A percentile compares a stretch with the other conserved stretches of the same genome.
Conservation (phyloP, 35 echinoderm and acorn worm species). For the Amphiura filiformis region DNA sequence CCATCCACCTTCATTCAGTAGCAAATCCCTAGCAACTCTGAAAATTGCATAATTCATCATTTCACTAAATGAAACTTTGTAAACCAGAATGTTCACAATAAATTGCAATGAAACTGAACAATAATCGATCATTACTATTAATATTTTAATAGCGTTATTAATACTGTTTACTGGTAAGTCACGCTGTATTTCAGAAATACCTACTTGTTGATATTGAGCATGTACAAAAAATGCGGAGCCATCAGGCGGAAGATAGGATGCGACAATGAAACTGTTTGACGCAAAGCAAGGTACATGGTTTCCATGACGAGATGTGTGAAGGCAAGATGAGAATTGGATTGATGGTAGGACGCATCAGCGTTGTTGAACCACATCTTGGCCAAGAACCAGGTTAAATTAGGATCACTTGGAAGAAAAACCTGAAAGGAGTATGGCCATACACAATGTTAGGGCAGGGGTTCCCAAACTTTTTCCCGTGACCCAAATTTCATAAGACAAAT, state of each 20-base stretch:
- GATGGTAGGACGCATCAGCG: constrained; percentile 58
- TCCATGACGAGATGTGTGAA: constrained; percentile 72
- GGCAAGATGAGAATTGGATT: constrained; percentile 64
- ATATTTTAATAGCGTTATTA: too few species aligned
- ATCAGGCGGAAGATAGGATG: constrained; percentile 73
- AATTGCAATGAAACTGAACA: too few species aligned
- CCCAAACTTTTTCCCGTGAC: too few species aligned
- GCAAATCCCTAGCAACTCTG: not conserved
- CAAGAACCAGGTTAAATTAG: constrained; percentile 59
- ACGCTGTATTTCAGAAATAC: too few species aligned
- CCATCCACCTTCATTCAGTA: constrained; percentile 50
- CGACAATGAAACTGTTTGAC: constrained; percentile 63
- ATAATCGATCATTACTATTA: too few species aligned
- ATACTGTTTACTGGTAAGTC: too few species aligned
- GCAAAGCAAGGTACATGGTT: constrained; percentile 42
- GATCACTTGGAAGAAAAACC: constrained; percentile 78
- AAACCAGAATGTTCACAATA: too few species aligned
- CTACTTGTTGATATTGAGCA: constrained; percentile 71
- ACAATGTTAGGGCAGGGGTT: not conserved
- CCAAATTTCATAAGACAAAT: too few species aligned
- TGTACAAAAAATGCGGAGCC: constrained; percentile 72
- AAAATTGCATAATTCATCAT: not conserved
- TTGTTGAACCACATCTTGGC: constrained; percentile 88
- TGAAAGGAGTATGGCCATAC: not conserved
- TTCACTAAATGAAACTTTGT: too few species aligned